These are phyloP conservation scores for Crypturellus tataupa DNA, from an alignment of 2,797 vertebrate species.

Conservation along the genomic window DNA sequence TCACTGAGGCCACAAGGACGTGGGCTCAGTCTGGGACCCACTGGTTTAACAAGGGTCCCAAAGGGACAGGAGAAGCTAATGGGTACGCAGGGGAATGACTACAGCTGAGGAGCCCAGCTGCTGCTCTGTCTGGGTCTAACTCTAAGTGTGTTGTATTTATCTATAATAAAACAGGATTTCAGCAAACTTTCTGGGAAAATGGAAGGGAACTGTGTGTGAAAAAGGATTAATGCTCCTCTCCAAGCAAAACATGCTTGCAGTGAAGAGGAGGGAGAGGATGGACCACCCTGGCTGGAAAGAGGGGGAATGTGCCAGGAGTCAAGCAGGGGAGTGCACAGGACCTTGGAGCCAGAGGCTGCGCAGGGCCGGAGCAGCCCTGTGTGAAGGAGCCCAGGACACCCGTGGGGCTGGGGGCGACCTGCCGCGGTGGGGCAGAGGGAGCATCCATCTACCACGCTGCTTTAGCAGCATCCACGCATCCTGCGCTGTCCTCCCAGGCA, in stretches of 20 bases:
- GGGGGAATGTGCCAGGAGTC: neutral
- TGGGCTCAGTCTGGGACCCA: neutral
- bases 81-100: neutral
- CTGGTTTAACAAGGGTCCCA: neutral
- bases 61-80: neutral
- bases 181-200: neutral
- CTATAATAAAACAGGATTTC: neutral
- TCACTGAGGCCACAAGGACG: neutral
- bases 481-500: neutral
- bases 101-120: neutral
- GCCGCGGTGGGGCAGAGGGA: fast-evolving
- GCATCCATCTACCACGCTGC: fast-evolving
- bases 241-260: neutral
- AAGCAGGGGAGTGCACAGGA: fast-evolving
- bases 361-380: fast-evolving
- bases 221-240: neutral
- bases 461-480: fast-evolving
- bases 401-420: fast-evolving
- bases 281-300: neutral
- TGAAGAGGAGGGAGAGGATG: neutral
- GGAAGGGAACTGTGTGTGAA: neutral
- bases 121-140: neutral
- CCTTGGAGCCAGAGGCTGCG: fast-evolving
- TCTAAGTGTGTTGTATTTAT: neutral
- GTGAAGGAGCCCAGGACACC: neutral